phyloP scores from a whole-genome alignment of 2,888 invertebrate genomes.

The Parnassius smintheus region DNA sequence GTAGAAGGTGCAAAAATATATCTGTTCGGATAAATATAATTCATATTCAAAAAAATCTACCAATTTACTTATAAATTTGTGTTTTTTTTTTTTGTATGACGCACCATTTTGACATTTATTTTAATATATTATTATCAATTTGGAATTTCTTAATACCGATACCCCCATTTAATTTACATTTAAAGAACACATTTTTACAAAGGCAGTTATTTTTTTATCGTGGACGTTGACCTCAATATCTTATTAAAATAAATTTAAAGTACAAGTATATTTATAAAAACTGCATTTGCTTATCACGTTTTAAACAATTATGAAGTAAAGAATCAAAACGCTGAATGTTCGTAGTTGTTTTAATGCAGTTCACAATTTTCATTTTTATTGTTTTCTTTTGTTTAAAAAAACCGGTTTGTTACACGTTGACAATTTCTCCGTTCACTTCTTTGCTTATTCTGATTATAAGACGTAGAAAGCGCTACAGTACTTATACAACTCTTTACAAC shows the following conservation, averaged over 20 bases:
- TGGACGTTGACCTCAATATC: neutral
- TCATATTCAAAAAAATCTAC: too few relatives aligned
- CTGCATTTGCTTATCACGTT: neutral
- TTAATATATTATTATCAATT: neutral
- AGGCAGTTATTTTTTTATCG: neutral
- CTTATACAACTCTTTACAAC: slow-evolving; percentile 68
- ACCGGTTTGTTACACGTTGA: slow-evolving; percentile 58
- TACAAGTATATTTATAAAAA: neutral
- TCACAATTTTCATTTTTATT: slow-evolving; percentile 46
- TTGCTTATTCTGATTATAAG: slow-evolving; percentile 65
- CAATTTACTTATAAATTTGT: too few relatives aligned
- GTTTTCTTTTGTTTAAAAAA: slow-evolving; percentile 48
- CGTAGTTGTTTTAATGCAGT: slow-evolving; percentile 33
- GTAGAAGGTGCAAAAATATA: neutral
- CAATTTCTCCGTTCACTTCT: slow-evolving; percentile 75
- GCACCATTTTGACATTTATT: neutral
- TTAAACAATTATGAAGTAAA: neutral
- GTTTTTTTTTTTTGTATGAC: neutral
- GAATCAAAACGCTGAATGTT: neutral
- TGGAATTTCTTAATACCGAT: rapidly evolving
- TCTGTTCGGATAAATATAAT: neutral
- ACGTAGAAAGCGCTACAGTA: slow-evolving; percentile 68
- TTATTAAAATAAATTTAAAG: neutral
- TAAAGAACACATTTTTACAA: neutral
- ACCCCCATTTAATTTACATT: neutral